Percentiles rank a stretch among this genome's conserved stretches.
These are phyloP conservation scores for Lacerta viridis DNA, from an alignment of 2,797 vertebrate genomes.

Conservation along the genomic window DNA sequence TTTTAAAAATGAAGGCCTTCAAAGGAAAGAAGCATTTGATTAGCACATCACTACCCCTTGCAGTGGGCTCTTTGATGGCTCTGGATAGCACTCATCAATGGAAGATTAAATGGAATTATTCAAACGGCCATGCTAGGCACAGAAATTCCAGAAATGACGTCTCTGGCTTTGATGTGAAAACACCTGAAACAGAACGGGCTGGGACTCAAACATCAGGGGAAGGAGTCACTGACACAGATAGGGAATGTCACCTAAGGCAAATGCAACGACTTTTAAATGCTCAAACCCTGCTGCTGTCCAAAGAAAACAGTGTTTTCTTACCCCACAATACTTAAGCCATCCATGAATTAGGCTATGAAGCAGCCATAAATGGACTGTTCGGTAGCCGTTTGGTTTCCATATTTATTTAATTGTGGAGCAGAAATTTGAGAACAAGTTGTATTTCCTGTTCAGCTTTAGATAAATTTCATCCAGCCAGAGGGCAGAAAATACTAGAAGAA, in stretches of 20 bases:
- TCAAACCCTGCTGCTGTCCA: background rate
- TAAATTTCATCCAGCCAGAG: background rate
- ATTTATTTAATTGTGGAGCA: background rate
- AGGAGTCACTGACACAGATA: slow-evolving; percentile 43
- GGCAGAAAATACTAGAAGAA: slow-evolving; percentile 2
- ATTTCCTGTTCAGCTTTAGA: background rate
- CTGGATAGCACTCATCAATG: slow-evolving; percentile 52
- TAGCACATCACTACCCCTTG: slow-evolving; percentile 74
- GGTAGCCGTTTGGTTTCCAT: background rate
- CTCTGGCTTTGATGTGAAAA: slow-evolving; percentile 72
- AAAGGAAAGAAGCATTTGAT: slow-evolving; percentile 73
- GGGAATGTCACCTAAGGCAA: slow-evolving; percentile 66
- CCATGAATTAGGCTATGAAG: background rate
- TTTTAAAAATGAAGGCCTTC: slow-evolving; percentile 70
- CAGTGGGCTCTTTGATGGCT: slow-evolving; percentile 75
- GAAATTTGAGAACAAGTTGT: slow-evolving; percentile 11
- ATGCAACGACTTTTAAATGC: slow-evolving; percentile 58
- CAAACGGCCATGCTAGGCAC: slow-evolving; percentile 66
- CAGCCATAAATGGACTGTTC: background rate
- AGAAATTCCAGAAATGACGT: slow-evolving; percentile 70
- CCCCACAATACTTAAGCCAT: background rate
- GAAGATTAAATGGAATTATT: slow-evolving; percentile 79
- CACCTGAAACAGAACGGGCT: slow-evolving; percentile 58
- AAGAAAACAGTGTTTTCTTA: slow-evolving; percentile 6
- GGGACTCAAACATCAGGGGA: slow-evolving; percentile 48